Conservation (phyloP, 2,113 vertebrate genomes). For the Pteropus alecto region DNA sequence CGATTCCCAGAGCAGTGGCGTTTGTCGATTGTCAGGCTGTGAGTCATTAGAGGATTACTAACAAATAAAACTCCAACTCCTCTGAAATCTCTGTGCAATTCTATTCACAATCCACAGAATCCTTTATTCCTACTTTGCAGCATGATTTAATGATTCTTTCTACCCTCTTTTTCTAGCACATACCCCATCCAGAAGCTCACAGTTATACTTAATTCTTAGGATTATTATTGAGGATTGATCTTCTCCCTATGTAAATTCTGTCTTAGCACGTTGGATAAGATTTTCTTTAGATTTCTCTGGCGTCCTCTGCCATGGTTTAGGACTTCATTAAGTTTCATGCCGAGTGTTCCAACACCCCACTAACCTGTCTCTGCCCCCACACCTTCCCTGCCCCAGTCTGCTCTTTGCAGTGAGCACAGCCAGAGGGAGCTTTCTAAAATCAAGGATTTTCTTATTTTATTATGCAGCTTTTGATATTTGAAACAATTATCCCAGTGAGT, state of each 20-base stretch:
- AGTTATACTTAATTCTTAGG: not conserved
- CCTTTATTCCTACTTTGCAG: not conserved
- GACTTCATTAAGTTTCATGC: not conserved
- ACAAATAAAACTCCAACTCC: not conserved
- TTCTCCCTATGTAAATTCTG: not conserved
- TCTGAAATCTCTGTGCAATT: not conserved
- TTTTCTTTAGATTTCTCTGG: not conserved
- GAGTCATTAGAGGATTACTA: not conserved
- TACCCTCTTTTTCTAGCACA: not conserved
- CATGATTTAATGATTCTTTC: not conserved
- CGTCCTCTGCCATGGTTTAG: not conserved
- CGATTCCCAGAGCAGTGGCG: not conserved
- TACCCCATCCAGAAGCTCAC: rapidly evolving
- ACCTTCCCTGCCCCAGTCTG: not conserved
- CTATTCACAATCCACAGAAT: not conserved
- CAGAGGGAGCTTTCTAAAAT: not conserved
- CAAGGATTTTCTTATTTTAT: not conserved
- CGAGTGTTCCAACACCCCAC: not conserved
- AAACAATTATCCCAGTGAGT: constrained; percentile 23
- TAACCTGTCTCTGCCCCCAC: not conserved
- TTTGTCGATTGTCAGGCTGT: not conserved
- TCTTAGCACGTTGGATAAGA: not conserved
- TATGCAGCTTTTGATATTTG: not conserved
- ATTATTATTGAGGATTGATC: no score
- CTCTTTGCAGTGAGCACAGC: not conserved